phyloP scores from a whole-genome alignment of 2,113 vertebrate species.

The Caranx ignobilis region DNA sequence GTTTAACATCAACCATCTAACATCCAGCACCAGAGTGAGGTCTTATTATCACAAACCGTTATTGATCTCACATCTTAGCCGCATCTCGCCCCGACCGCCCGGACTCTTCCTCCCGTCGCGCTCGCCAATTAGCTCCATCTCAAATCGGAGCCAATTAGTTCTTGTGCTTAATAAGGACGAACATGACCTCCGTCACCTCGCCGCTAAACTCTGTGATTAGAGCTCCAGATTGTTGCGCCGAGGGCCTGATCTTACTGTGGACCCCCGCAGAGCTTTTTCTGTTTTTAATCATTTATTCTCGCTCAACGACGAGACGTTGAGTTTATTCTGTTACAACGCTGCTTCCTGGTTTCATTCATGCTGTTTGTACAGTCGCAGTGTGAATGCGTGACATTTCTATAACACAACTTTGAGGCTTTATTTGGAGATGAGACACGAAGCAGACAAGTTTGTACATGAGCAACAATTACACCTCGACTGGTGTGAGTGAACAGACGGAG shows the following conservation, averaged over 20 bases:
- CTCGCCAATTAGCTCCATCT: conserved; percentile 63
- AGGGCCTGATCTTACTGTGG: not conserved
- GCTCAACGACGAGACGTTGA: no score
- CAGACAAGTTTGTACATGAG: conserved; percentile 4
- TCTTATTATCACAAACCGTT: conserved; percentile 17
- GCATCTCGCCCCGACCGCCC: conserved; percentile 13
- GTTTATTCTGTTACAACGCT: not conserved
- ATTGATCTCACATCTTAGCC: conserved; percentile 50
- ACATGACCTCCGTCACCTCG: conserved; percentile 42
- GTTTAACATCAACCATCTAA: not conserved
- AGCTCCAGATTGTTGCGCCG: not conserved
- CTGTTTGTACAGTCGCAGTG: not conserved
- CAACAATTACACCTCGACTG: not conserved
- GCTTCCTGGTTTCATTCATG: not conserved
- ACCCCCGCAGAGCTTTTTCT: no score
- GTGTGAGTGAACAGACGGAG: conserved; percentile 23
- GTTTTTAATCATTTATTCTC: no score
- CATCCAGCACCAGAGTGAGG: conserved; percentile 26
- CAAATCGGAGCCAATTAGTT: conserved; percentile 66
- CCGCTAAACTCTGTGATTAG: conserved; percentile 53
- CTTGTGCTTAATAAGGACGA: conserved; percentile 58
- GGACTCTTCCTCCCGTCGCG: conserved; percentile 20
- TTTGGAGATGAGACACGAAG: conserved; percentile 1
- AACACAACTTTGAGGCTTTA: not conserved
- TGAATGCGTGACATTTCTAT: not conserved